Conservation (phyloP, 2,888 invertebrate species). For the Smittia sp. region DNA sequence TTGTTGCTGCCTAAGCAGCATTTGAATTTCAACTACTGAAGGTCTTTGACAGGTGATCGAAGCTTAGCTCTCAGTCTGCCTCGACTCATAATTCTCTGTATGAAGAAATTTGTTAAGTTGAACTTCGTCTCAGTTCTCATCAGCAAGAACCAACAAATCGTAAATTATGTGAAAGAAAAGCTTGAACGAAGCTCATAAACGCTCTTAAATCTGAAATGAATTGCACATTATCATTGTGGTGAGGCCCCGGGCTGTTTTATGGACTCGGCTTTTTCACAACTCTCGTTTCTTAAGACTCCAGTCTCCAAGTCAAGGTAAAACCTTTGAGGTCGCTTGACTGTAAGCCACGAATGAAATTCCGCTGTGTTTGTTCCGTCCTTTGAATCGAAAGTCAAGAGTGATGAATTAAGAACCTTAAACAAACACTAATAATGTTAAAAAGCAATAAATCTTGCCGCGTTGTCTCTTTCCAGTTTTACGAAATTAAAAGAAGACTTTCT, state of each 20-base stretch:
- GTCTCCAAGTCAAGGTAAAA: too few relatives aligned
- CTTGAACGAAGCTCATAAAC: constrained; percentile 21
- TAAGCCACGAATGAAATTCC: constrained; percentile 4
- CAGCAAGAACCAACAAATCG: constrained; percentile 32
- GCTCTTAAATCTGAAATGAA: constrained; percentile 26
- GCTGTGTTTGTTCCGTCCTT: constrained; percentile 24
- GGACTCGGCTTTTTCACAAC: background rate
- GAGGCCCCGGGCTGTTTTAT: constrained; percentile 11
- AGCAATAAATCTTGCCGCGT: constrained; percentile 34
- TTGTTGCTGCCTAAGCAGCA: constrained; percentile 2
- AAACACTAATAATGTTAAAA: constrained; percentile 39
- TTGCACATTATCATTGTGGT: constrained; percentile 37
- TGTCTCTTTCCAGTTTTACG: background rate
- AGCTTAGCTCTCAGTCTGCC: background rate
- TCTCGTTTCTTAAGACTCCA: too few relatives aligned
- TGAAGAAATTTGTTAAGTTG: constrained; percentile 36
- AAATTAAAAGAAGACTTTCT: constrained; percentile 32
- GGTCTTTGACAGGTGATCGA: background rate
- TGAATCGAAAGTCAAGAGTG: background rate
- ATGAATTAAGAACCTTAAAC: constrained; percentile 23
- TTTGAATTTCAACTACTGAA: background rate
- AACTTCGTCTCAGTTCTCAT: constrained; percentile 11
- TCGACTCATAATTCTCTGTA: background rate
- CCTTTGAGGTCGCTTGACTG: background rate
- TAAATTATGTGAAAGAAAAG: constrained; percentile 29